A percentile compares a stretch with the other conserved stretches of the same genome.
Evolutionary conservation across 2,888 invertebrate genomes (phyloP).

Genomic region (Phragmatobia fuliginosa): DNA sequence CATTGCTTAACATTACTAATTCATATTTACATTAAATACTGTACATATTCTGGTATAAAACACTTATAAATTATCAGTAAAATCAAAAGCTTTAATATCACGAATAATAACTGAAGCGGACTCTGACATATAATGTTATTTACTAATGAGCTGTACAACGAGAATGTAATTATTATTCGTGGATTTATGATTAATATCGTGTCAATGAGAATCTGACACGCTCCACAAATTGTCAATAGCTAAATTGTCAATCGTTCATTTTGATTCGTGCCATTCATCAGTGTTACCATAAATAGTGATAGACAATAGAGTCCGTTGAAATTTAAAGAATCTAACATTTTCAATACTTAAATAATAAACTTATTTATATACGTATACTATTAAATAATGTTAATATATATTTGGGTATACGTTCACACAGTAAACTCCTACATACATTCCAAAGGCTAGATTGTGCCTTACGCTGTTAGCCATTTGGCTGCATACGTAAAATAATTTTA

Average conservation of each 20-base stretch:
- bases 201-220: neutral
- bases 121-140: neutral
- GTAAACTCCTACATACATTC: neutral
- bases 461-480: neutral
- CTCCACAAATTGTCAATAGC: neutral
- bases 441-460: neutral
- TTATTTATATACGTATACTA: neutral
- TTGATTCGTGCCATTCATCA: neutral
- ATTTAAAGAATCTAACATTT: neutral
- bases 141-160: conserved; percentile 6
- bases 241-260: neutral
- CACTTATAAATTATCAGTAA: neutral
- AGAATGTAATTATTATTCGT: neutral
- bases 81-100: neutral
- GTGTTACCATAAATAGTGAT: neutral
- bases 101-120: neutral
- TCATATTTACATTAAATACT: too few species aligned
- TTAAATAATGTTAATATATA: too few species aligned
- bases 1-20: too few species aligned
- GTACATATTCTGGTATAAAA: neutral
- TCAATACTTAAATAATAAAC: too few species aligned
- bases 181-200: conserved; percentile 5
- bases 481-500: too few species aligned
- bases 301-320: neutral
- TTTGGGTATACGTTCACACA: neutral